Conservation (phyloP, 2,888 invertebrate genomes). For the Xestia sexstrigata region DNA sequence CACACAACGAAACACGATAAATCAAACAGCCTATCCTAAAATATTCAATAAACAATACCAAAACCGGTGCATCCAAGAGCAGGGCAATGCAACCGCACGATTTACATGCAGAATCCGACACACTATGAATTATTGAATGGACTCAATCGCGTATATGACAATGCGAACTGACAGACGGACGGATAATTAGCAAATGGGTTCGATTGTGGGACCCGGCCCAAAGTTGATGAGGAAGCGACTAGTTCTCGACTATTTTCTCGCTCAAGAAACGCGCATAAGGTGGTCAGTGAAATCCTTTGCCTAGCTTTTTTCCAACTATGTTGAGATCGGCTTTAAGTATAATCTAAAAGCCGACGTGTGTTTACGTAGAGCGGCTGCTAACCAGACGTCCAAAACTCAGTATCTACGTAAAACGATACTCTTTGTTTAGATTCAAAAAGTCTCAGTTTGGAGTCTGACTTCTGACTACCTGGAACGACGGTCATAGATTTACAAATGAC, state of each 20-base stretch:
- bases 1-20: conserved; percentile 15
- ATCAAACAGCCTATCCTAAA: not conserved
- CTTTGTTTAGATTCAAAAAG: not conserved
- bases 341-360: no score
- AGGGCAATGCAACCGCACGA: conserved; percentile 55
- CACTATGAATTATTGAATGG: conserved; percentile 68
- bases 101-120: conserved; percentile 62
- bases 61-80: conserved; percentile 28
- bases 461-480: not conserved
- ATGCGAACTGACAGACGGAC: conserved; percentile 61
- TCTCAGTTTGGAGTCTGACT: not conserved
- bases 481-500: not conserved
- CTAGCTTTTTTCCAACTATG: not conserved
- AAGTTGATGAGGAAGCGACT: not conserved
- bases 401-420: not conserved
- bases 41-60: conserved; percentile 46
- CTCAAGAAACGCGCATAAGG: not conserved
- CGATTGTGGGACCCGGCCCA: conserved; percentile 25
- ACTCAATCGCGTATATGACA: conserved; percentile 64
- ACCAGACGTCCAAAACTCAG: not conserved
- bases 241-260: not conserved
- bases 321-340: not conserved
- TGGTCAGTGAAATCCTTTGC: not conserved
- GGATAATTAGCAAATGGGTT: conserved; percentile 78
- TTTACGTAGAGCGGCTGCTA: not conserved